Base-by-base conservation (phyloP, 2,888 invertebrate species). In the Hydraecia micacea region DNA sequence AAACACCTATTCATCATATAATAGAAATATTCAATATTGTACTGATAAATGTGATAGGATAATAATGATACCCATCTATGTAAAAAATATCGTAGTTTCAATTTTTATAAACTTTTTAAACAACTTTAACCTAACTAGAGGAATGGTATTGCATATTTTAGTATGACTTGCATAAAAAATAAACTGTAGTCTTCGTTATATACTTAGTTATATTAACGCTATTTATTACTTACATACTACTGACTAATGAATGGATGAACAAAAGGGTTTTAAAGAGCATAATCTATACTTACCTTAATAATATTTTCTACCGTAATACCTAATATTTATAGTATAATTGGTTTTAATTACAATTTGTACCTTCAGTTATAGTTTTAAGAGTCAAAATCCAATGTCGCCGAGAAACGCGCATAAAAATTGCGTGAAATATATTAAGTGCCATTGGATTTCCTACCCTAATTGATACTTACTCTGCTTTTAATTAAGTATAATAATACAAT, bases 281-380 rank as follows among this genome's bases (percentile, higher is more conserved):
- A 74, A 49, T 68, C 69, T 28, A 36, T 60, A 52, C n/a, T n/a
- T n/a, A n/a, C 46, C 15, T 73, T 49, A 28, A 71, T 65, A 8
- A 72, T 65, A 9, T 36, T 70, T 67, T 86, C 84, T 80, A 80
- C 73, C 73, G 60, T 76, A 68, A 72, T 67, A 78, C 11, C 58
- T 52, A 32, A 76, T 68, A 9, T 73, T 72, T 49, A 65, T 55
- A 70, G 0, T 65, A 58, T 11, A 84, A 58, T 74, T 63, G 52
- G 55, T 81, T 71, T 85, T 58, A 58, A 79, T 62, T 78, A 82
- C n/a, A 65, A 79, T 79, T 72, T 86, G 55, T 86, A 66, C 80
- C 83, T 84, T 83, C 62, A 28, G 0, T 36, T 32, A 42, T 79
- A 86, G 75, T 68, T 69, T 73, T 85, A 86, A 83, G 75, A 86